These are phyloP conservation scores for Drosophila lacicola DNA, from an alignment of 2,888 invertebrate species.

Conservation along the genomic window DNA sequence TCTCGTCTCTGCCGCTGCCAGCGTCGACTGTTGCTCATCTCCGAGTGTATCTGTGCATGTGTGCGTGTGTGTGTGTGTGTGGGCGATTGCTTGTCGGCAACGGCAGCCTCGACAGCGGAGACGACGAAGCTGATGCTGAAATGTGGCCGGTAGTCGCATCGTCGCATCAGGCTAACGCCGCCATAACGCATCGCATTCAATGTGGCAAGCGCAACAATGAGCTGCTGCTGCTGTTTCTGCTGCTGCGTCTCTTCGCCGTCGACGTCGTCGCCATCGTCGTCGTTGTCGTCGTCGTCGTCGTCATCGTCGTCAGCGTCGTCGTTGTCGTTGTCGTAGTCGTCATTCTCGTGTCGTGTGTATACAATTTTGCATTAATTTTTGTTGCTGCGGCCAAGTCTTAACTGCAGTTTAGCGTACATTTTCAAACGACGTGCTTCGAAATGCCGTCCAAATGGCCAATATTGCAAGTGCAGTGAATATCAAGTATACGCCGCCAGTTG, in stretches of 20 bases:
- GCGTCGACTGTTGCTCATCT: conserved; percentile 78
- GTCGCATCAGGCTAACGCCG: conserved; percentile 79
- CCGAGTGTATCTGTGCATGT: conserved; percentile 30
- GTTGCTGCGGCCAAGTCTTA: conserved; percentile 70
- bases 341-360: conserved; percentile 71
- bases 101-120: conserved; percentile 21
- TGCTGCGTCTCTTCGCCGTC: conserved; percentile 33
- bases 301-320: conserved; percentile 8
- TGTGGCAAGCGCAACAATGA: conserved; percentile 82
- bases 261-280: conserved; percentile 20
- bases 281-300: conserved; percentile 6
- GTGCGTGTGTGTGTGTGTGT: conserved; percentile 33
- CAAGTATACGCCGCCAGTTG: conserved; percentile 47
- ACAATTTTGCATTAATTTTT: conserved; percentile 79
- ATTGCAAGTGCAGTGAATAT: conserved; percentile 52
- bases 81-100: conserved; percentile 35
- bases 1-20: conserved; percentile 37
- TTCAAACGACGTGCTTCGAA: conserved; percentile 62
- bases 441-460: conserved; percentile 55
- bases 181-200: conserved; percentile 82
- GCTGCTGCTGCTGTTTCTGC: conserved; percentile 55
- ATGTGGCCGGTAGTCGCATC: conserved; percentile 81
- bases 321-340: conserved; percentile 34
- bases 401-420: conserved; percentile 75
- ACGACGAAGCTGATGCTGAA: conserved; percentile 66